Percentiles rank a stretch among this genome's conserved stretches.
Evolutionary conservation across 1,140 invertebrate species (phyloP).

Genomic region (Colletes latitarsis): DNA sequence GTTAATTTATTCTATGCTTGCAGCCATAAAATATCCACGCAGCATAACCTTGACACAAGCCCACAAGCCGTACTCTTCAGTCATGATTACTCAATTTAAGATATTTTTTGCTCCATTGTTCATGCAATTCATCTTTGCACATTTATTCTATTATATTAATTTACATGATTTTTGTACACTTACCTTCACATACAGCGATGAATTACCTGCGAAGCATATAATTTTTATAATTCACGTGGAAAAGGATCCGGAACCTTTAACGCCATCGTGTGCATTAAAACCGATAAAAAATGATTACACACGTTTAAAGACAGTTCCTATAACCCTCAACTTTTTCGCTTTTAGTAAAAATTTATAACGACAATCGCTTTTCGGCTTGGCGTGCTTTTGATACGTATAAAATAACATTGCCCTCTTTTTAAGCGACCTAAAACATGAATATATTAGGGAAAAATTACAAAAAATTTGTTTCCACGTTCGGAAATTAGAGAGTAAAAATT

Average conservation of each 20-base stretch:
- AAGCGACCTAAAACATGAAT: slow-evolving; percentile 7
- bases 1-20: slow-evolving; percentile 52
- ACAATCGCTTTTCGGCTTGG: slow-evolving; percentile 54
- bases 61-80: not conserved
- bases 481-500: not conserved
- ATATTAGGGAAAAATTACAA: not conserved
- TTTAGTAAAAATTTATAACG: slow-evolving; percentile 41
- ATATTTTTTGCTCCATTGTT: slow-evolving; percentile 54
- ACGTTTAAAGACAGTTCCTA: slow-evolving; percentile 14
- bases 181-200: not conserved
- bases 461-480: not conserved
- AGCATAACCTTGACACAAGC: slow-evolving; percentile 26
- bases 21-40: slow-evolving; percentile 24
- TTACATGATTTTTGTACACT: slow-evolving; percentile 18
- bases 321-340: slow-evolving; percentile 42
- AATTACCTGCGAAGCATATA: not conserved
- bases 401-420: slow-evolving; percentile 11
- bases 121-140: slow-evolving; percentile 41
- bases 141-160: slow-evolving; percentile 10
- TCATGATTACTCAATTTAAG: slow-evolving; percentile 41
- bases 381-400: slow-evolving; percentile 41
- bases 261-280: not conserved
- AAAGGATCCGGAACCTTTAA: not conserved
- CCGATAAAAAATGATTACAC: not conserved
- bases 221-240: not conserved